Conservation (phyloP, 2,113 vertebrate species). For the Alosa alosa region DNA sequence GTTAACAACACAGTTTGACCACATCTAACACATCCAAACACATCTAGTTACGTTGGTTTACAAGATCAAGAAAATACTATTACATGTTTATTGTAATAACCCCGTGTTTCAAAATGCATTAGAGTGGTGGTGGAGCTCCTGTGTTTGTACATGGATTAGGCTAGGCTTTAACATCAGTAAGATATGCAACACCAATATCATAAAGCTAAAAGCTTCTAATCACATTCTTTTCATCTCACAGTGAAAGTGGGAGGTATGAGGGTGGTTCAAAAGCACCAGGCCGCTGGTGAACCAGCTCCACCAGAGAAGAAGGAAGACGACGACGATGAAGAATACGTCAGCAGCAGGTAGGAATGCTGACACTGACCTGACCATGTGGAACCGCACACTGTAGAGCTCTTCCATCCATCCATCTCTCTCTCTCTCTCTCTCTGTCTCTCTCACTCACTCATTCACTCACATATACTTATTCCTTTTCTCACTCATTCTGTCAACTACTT, state of each 20-base stretch:
- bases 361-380: background rate
- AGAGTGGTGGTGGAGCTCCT: background rate
- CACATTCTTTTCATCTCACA: slow-evolving; percentile 59
- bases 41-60: background rate
- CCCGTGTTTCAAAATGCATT: background rate
- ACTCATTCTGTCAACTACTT: no score
- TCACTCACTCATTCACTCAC: no score
- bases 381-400: background rate
- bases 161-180: background rate
- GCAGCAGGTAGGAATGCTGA: slow-evolving; percentile 76
- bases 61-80: background rate
- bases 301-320: slow-evolving; percentile 84
- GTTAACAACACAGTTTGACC: background rate
- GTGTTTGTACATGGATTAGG: background rate
- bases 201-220: background rate
- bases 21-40: background rate
- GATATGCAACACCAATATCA: background rate
- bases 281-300: slow-evolving; percentile 67
- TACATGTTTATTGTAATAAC: no score
- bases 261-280: slow-evolving; percentile 95
- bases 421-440: background rate
- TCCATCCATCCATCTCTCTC: background rate
- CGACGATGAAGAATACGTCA: slow-evolving; percentile 88
- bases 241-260: slow-evolving; percentile 97
- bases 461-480: no score